Evolutionary conservation across 2,797 vertebrate species (phyloP).

Genomic region (Dromococcyx pavoninus): DNA sequence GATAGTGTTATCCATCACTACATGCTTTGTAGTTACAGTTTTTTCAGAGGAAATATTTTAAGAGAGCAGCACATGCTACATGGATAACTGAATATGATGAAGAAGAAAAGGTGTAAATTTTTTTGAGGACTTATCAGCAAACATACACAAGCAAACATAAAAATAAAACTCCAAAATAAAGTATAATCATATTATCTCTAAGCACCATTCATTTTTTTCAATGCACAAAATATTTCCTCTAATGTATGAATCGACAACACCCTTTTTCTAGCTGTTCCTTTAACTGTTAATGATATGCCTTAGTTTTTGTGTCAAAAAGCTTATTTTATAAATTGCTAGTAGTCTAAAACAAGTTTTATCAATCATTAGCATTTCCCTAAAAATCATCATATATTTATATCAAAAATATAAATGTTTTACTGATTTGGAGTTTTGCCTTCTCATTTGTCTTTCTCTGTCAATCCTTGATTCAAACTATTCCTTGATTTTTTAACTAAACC

Average conservation of each 20-base stretch:
- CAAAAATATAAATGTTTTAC: background rate
- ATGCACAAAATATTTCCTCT: background rate
- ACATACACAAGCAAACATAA: background rate
- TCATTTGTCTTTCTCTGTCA: background rate
- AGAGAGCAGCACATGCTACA: background rate
- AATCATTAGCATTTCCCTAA: background rate
- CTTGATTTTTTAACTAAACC: background rate
- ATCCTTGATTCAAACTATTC: background rate
- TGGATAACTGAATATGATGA: background rate
- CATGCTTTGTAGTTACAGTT: background rate
- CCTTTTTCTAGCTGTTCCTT: background rate
- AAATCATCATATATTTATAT: background rate
- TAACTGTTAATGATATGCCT: background rate
- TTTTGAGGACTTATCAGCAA: background rate
- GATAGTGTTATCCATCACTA: background rate
- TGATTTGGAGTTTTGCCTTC: background rate
- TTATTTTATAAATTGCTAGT: background rate
- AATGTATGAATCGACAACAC: background rate
- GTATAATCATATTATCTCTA: background rate
- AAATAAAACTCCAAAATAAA: background rate
- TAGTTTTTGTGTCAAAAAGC: background rate
- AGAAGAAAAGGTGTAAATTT: background rate
- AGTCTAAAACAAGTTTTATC: background rate
- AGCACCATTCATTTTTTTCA: background rate
- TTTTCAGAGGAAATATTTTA: conserved; percentile 13